These are phyloP conservation scores for Dendrocincla tyrannina DNA, from an alignment of 2,797 vertebrate genomes.

Conservation along the genomic window DNA sequence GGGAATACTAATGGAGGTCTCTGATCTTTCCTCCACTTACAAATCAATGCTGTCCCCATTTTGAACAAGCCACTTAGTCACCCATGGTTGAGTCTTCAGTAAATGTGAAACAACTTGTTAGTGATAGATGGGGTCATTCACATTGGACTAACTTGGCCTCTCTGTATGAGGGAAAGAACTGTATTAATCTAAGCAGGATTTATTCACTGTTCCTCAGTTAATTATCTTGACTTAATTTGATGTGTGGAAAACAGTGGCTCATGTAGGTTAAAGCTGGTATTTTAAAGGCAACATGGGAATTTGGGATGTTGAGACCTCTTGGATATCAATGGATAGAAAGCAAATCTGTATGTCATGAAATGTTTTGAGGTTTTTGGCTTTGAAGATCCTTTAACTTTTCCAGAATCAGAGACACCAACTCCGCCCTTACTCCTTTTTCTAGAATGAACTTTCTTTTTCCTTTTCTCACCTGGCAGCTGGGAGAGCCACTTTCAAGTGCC, in stretches of 20 bases:
- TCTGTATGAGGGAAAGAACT: neutral
- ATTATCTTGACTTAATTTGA: neutral
- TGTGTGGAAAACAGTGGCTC: neutral
- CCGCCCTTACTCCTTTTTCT: neutral
- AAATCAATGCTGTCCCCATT: neutral
- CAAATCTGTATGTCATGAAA: neutral
- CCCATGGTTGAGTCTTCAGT: neutral
- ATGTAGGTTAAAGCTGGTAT: neutral
- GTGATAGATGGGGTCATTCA: neutral
- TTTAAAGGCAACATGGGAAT: neutral
- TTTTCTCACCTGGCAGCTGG: neutral
- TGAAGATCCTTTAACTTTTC: neutral
- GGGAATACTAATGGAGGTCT: conserved; percentile 17
- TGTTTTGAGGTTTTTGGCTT: neutral
- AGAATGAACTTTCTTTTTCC: neutral
- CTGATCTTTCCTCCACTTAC: conserved; percentile 2
- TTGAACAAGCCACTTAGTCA: neutral
- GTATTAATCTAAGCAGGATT: neutral
- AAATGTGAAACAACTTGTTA: neutral
- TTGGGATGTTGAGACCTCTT: neutral
- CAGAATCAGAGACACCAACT: neutral
- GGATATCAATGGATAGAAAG: neutral
- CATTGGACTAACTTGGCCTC: neutral
- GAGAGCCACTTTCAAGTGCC: neutral
- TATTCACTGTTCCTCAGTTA: neutral